These are phyloP conservation scores for Petrocephalus sullivani DNA, from an alignment of 2,797 vertebrate genomes.

Conservation along the genomic window DNA sequence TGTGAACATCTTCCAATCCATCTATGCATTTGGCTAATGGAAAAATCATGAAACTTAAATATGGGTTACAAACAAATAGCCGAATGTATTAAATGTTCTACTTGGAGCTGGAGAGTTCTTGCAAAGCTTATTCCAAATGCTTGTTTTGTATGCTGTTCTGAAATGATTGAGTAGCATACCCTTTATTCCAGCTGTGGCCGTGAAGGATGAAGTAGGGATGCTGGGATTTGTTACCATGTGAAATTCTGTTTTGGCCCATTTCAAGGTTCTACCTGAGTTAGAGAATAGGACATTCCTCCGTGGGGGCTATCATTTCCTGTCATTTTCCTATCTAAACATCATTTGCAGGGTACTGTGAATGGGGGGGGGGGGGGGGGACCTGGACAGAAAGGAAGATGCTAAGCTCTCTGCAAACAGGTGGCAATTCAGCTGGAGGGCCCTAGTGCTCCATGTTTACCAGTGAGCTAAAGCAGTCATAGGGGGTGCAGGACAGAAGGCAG, in stretches of 20 bases:
- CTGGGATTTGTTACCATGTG: neutral
- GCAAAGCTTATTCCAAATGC: neutral
- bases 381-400: neutral
- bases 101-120: neutral
- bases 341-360: constrained; percentile 30
- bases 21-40: neutral
- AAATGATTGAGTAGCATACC: neutral
- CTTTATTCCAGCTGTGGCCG: constrained; percentile 11
- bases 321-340: neutral
- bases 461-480: neutral
- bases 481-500: neutral
- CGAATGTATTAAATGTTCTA: neutral
- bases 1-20: neutral
- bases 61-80: neutral
- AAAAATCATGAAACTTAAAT: neutral
- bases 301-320: neutral
- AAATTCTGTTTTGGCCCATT: neutral
- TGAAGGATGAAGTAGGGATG: constrained; percentile 18
- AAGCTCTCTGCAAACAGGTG: neutral
- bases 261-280: neutral
- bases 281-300: neutral
- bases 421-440: neutral
- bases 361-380: neutral
- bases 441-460: neutral
- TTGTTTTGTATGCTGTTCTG: neutral